A percentile compares a stretch with the other conserved stretches of the same genome.
These are phyloP conservation scores for Tachysurus fulvidraco DNA, from an alignment of 2,113 vertebrate species.

Conservation along the genomic window DNA sequence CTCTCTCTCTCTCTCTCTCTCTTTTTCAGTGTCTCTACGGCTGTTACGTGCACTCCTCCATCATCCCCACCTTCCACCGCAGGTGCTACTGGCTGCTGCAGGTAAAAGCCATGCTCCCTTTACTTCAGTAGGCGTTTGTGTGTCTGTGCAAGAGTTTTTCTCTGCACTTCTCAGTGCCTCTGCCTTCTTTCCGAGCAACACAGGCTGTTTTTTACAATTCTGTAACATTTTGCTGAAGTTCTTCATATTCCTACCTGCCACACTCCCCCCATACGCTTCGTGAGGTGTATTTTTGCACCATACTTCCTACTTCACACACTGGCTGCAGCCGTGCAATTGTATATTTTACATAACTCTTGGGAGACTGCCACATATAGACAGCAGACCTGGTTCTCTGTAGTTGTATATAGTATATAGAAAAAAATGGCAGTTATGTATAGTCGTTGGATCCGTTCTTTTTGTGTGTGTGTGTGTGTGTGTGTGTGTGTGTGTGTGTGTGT, in stretches of 20 bases:
- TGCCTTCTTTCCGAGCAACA: background rate
- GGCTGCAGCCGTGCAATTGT: slow-evolving; percentile 3
- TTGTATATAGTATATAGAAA: slow-evolving; percentile 61
- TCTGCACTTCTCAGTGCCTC: slow-evolving; percentile 23
- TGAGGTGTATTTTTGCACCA: background rate
- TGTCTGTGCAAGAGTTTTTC: slow-evolving; percentile 15
- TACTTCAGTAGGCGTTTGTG: slow-evolving; percentile 33
- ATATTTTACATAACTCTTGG: slow-evolving; percentile 25
- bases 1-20: slow-evolving; percentile 28
- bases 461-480: slow-evolving; percentile 54
- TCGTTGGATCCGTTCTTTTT: slow-evolving; percentile 16
- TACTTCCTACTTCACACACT: slow-evolving; percentile 27
- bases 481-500: slow-evolving; percentile 51
- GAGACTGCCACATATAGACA: slow-evolving; percentile 57
- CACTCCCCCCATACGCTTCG: background rate
- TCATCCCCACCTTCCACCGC: slow-evolving; percentile 99
- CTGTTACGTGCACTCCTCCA: slow-evolving; percentile 98
- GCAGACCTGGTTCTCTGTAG: slow-evolving; percentile 57
- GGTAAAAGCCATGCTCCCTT: slow-evolving; percentile 78
- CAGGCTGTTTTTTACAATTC: slow-evolving; percentile 17
- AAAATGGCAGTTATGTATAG: slow-evolving; percentile 63
- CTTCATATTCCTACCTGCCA: slow-evolving; percentile 19
- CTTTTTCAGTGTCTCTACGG: slow-evolving; percentile 91
- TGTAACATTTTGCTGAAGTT: slow-evolving; percentile 24
- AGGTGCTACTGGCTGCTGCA: slow-evolving; percentile 99